Evolutionary conservation across 2,797 vertebrate genomes (phyloP).

Genomic region (Lophotriccus pileatus): DNA sequence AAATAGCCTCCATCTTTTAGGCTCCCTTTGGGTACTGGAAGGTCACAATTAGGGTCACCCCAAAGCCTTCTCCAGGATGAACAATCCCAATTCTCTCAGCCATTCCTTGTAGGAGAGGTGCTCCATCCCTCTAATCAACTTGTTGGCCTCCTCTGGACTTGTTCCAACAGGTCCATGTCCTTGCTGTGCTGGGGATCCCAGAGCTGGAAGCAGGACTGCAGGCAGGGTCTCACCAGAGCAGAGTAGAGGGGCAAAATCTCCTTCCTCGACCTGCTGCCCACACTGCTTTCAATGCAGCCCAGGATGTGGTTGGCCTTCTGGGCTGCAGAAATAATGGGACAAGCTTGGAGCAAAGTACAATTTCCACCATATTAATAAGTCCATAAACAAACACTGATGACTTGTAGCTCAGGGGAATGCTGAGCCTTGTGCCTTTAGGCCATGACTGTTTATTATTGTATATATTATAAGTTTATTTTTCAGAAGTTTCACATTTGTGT

Average conservation of each 20-base stretch:
- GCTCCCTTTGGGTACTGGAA: not conserved
- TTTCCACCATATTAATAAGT: accelerated
- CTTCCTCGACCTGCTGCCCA: not conserved
- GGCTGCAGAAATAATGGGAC: not conserved
- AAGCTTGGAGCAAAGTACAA: not conserved
- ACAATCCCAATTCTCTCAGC: not conserved
- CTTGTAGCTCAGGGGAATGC: too few relatives aligned
- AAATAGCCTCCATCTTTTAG: not conserved
- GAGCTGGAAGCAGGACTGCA: not conserved
- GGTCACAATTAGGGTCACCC: not conserved
- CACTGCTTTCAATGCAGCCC: not conserved
- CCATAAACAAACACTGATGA: not conserved
- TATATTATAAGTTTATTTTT: not conserved
- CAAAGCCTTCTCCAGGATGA: too few relatives aligned
- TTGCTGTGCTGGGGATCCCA: not conserved
- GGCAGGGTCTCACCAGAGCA: not conserved
- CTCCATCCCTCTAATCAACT: not conserved
- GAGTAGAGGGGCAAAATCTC: not conserved
- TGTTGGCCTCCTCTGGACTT: not conserved
- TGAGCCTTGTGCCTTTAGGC: not conserved
- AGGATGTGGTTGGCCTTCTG: not conserved
- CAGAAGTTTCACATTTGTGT: not conserved
- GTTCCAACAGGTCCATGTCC: not conserved
- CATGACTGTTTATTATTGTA: not conserved
- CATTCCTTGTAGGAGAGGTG: not conserved